These are phyloP conservation scores for Otis tarda DNA, from an alignment of 2,113 vertebrate species.

Conservation along the genomic window DNA sequence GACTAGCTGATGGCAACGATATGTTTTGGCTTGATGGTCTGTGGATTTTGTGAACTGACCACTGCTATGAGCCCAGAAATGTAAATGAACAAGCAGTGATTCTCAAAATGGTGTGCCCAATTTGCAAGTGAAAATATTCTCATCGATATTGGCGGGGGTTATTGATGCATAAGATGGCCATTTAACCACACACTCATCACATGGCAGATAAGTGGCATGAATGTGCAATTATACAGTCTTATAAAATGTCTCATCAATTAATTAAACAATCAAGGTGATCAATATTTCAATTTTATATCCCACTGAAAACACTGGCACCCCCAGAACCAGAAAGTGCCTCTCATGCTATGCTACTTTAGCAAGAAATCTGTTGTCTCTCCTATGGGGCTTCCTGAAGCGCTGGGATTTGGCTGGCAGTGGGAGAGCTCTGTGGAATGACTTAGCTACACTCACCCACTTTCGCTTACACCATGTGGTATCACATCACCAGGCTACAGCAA, in stretches of 20 bases:
- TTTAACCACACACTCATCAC: background rate
- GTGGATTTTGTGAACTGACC: background rate
- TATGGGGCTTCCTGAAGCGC: background rate
- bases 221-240: background rate
- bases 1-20: background rate
- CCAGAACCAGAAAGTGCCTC: background rate
- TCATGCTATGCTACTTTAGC: background rate
- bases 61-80: background rate
- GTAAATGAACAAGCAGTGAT: background rate
- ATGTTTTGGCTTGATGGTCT: background rate
- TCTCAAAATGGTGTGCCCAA: background rate
- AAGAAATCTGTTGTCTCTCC: background rate
- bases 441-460: background rate
- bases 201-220: background rate
- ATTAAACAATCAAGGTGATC: background rate
- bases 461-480: background rate
- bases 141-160: background rate
- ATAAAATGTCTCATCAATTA: background rate
- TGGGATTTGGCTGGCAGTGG: fast-evolving
- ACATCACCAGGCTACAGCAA: background rate
- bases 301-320: background rate
- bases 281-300: background rate
- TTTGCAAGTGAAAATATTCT: background rate
- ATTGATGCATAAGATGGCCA: background rate
- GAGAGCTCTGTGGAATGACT: background rate